Evolutionary conservation across 2,888 invertebrate species (phyloP).

Genomic region (Tetragnatha montana): DNA sequence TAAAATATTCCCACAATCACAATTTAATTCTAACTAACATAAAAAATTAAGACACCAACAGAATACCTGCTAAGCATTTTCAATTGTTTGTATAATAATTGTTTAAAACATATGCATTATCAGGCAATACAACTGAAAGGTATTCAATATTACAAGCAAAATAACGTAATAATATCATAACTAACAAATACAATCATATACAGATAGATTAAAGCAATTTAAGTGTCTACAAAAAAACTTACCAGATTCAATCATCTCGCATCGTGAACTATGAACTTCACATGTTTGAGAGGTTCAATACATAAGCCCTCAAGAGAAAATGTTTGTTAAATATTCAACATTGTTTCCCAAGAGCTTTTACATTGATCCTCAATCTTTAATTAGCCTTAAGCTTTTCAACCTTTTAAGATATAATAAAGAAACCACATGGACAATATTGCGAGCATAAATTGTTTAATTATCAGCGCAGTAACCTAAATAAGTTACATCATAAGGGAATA

Average conservation of each 20-base stretch:
- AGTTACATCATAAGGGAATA: neutral
- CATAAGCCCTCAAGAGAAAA: slow-evolving; percentile 61
- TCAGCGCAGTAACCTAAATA: neutral
- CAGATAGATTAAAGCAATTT: neutral
- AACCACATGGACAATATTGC: neutral
- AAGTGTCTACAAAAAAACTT: too few species aligned
- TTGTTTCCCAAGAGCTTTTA: slow-evolving; percentile 69
- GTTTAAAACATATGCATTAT: too few species aligned
- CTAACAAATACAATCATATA: neutral
- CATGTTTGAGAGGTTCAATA: slow-evolving; percentile 27
- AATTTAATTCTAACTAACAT: too few species aligned
- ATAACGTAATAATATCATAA: neutral
- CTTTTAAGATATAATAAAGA: neutral
- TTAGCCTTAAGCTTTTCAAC: neutral
- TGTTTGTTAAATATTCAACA: slow-evolving; percentile 59
- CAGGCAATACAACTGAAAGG: too few species aligned
- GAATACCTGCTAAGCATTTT: too few species aligned
- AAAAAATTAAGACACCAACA: too few species aligned
- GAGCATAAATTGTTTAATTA: neutral
- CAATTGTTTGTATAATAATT: too few species aligned
- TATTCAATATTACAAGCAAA: slow-evolving; percentile 1
- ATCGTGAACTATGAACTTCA: neutral
- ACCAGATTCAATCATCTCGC: neutral
- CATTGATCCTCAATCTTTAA: slow-evolving; percentile 35
- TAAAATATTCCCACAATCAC: too few species aligned